Evolutionary conservation across 1,140 invertebrate genomes (phyloP).

Genomic region (Zaprionus kolodkinae): DNA sequence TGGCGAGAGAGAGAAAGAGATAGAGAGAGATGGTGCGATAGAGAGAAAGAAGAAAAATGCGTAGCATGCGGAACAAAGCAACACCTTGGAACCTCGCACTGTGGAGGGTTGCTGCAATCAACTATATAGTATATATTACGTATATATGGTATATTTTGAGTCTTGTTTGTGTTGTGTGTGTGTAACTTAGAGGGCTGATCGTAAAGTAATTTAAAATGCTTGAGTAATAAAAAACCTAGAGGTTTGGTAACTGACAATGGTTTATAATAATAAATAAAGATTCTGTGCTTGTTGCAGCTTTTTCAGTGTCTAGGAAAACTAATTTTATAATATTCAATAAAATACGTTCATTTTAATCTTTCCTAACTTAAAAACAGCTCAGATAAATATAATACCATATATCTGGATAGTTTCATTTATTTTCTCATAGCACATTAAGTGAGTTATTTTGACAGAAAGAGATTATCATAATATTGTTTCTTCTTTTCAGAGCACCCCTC

Average conservation of each 20-base stretch:
- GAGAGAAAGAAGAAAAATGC: conserved; percentile 45
- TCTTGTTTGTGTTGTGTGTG: conserved; percentile 33
- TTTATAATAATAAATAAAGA: too few species aligned
- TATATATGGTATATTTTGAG: conserved; percentile 38
- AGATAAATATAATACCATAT: not conserved
- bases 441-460: not conserved
- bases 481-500: not conserved
- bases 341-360: not conserved
- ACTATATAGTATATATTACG: conserved; percentile 3
- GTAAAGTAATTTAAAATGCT: not conserved
- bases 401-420: not conserved
- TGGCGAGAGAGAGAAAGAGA: not conserved
- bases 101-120: conserved; percentile 39
- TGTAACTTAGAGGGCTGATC: not conserved
- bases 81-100: conserved; percentile 60
- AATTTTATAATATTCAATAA: too few species aligned
- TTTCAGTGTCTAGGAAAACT: too few species aligned
- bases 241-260: too few species aligned
- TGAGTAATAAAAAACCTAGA: not conserved
- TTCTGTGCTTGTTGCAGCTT: too few species aligned
- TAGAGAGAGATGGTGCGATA: too few species aligned
- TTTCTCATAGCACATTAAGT: not conserved
- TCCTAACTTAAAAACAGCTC: not conserved
- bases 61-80: conserved; percentile 71
- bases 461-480: not conserved